phyloP scores from a whole-genome alignment of 2,797 vertebrate genomes.

The Leptoclinus maculatus region DNA sequence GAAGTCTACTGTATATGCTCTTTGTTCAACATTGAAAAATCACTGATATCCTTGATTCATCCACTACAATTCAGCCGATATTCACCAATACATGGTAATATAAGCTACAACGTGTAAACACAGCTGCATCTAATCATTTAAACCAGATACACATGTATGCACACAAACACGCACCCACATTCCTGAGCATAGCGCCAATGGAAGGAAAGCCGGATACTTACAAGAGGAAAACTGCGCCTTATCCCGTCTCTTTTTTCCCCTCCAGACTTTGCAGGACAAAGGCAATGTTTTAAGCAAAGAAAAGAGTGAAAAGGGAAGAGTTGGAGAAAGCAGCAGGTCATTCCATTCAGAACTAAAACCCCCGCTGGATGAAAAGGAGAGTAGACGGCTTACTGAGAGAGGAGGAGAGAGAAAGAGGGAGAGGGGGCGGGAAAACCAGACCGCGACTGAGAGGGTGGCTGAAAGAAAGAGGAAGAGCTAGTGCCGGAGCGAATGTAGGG shows the following conservation, averaged over 20 bases:
- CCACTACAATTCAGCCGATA: slow-evolving; percentile 10
- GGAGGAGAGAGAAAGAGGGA: slow-evolving; percentile 28
- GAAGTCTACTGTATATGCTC: slow-evolving; percentile 9
- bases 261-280: slow-evolving; percentile 50
- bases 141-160: slow-evolving; percentile 7
- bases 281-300: slow-evolving; percentile 45
- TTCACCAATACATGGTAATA: not conserved
- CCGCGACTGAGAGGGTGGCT: slow-evolving; percentile 43
- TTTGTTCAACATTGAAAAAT: slow-evolving; percentile 11
- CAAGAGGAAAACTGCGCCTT: slow-evolving; percentile 44
- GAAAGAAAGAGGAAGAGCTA: slow-evolving; percentile 43
- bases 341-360: slow-evolving; percentile 60
- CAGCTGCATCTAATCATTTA: slow-evolving; percentile 2
- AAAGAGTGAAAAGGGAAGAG: slow-evolving; percentile 24
- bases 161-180: slow-evolving; percentile 32
- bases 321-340: slow-evolving; percentile 49
- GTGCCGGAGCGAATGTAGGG: slow-evolving; percentile 24
- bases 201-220: slow-evolving; percentile 67
- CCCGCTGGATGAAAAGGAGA: slow-evolving; percentile 51
- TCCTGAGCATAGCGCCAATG: slow-evolving; percentile 34
- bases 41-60: not conserved
- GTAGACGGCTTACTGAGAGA: slow-evolving; percentile 51
- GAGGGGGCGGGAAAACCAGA: slow-evolving; percentile 55
- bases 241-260: slow-evolving; percentile 28
- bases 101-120: not conserved